Evolutionary conservation across 2,113 vertebrate genomes (phyloP), one percentile per base, ranked within the genome.

Genomic region (Labeo catla): DNA sequence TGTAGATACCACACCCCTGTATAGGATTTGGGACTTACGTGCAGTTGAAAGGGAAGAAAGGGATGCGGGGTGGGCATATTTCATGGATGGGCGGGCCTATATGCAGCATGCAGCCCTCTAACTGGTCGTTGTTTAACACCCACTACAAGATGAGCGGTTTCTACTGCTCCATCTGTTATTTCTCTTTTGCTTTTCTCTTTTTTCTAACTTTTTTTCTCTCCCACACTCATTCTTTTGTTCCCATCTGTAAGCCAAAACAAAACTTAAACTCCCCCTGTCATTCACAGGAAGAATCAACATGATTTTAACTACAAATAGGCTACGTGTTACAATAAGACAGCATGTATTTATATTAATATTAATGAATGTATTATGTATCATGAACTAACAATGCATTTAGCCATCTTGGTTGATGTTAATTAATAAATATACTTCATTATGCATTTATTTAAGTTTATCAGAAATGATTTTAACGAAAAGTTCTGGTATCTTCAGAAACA

Each of bases 141-240:
- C n/a, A 54, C 23, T 52, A 59, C 21, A 79, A 63, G 65, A 86
- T 83, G 52, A 88, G 73, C 15, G 54, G 65, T 77, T 86, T 84
- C 49, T 82, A 66, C 28, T 80, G 81, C 76, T 76, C 68, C 15
- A 21, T 74, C 81, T 76, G 68, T 23, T 63, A 47, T 49, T n/a
- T 65, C 68, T 54, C 47, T 36, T 66, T 50, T 83, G 47, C 47
- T 34, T 84, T 70, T 82, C 36, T 6, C 19, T 13, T 81, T 85
- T 87, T 86, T 85, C 4, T 2, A 10, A 23, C 16, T 12, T 84
- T 66, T 76, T 66, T 50, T 43, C 57, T 74, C 84, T 36, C 50
- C 50, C 49, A 84, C 23, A 45, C 85, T 81, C 21, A 72, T 73
- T 65, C 57, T 83, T 86, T 83, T 81, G 80, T 86, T 79, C 52